Evolutionary conservation across 1,140 invertebrate genomes (phyloP), one percentile per base, ranked within the genome.

Genomic region (Drosophila nigrodunni): DNA sequence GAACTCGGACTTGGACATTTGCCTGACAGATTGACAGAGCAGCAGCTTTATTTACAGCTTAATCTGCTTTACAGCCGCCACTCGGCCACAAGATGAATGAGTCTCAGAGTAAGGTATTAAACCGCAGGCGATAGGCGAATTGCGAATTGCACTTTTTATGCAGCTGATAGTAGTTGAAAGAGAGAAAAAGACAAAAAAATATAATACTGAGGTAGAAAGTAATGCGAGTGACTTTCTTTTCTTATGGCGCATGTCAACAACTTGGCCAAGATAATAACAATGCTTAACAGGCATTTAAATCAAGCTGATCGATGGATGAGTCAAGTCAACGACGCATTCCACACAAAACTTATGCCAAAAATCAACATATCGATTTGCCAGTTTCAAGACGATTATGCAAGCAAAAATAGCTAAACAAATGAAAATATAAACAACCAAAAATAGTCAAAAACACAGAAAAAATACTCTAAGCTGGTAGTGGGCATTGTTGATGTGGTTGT

Each of bases 41-140:
- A 73, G 75, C 82, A 87, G 55, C 62, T 87, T 88, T 82, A 88
- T 87, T 82, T 87, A 81, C 83, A 70, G 66, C 80, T 82, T 86
- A 85, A 86, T 86, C 80, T 86, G 68, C 61, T 46, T 73, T 82
- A 78, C 59, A 43, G 68, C 54, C 59, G 25, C 25, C 25, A 30
- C 25, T 58, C 15, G 39, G 15, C 69, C 46, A 64, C 72, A 88
- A 87, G 83, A 87, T 77, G 83, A 88, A 87, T 88, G 83, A 77
- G 76, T 76, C 37, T 50, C 11, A 10, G 18, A 25, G 47, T 50
- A 58, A 78, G 62, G 69, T 64, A 30, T 30, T 30, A 30, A 30
- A 66, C 50, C 50, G 60, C 41, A 65, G 82, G 82, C 82, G 82
- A 86, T 86, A 85, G 73, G 64, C 62, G 41, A 75, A 49, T 37